Conservation (phyloP, 2,113 vertebrate genomes). For the Galbula dea region DNA sequence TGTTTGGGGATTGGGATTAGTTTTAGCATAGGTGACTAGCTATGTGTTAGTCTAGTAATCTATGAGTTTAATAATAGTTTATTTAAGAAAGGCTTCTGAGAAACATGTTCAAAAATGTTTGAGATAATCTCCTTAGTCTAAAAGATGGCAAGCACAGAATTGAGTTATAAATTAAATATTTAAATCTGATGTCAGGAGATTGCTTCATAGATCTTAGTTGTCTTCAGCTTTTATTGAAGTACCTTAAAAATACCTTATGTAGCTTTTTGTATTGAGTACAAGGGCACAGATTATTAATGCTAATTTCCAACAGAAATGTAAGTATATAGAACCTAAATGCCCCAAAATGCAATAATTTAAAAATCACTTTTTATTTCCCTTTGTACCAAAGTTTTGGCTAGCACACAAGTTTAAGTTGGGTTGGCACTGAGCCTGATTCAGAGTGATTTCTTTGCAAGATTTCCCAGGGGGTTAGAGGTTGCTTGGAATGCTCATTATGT, state of each 20-base stretch:
- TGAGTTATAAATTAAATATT: neutral
- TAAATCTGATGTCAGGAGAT: neutral
- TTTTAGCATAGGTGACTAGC: neutral
- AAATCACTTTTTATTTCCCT: neutral
- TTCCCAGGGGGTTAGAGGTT: neutral
- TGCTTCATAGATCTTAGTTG: neutral
- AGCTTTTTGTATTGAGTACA: neutral
- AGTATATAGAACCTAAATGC: neutral
- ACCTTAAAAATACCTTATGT: neutral
- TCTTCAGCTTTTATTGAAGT: neutral
- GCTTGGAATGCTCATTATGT: neutral
- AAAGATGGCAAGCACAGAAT: neutral
- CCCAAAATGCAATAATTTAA: neutral
- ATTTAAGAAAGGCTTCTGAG: neutral
- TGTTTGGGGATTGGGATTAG: neutral
- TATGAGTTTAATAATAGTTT: neutral
- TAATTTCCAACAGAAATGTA: neutral
- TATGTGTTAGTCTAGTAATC: neutral
- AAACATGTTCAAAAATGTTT: neutral
- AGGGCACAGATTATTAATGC: neutral
- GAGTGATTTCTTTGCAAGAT: neutral
- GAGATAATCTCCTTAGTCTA: neutral
- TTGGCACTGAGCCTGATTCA: conserved; percentile 10
- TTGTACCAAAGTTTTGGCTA: neutral
- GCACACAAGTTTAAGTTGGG: neutral